A percentile compares a stretch with the other conserved stretches of the same genome.
These are phyloP conservation scores for Hyposmocoma kahamanoa DNA, from an alignment of 1,140 invertebrate genomes.

Conservation along the genomic window DNA sequence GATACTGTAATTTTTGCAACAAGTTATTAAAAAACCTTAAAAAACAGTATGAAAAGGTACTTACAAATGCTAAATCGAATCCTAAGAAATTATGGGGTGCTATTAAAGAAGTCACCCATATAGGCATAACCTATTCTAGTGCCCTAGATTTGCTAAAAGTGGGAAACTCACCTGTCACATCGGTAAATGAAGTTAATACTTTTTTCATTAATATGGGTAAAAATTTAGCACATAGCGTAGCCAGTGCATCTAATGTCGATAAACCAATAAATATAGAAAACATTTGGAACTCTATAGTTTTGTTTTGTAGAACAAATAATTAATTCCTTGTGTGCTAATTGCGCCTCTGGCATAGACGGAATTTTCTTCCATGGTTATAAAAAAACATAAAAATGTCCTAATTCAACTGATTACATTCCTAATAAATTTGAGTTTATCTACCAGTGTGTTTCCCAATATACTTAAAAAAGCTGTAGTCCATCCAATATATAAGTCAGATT, in stretches of 20 bases:
- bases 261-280: background rate
- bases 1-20: background rate
- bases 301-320: background rate
- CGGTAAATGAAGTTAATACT: background rate
- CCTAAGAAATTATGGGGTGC: background rate
- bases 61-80: background rate
- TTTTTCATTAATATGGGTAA: background rate
- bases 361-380: background rate
- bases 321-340: background rate
- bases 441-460: too few relatives aligned
- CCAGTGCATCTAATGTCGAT: background rate
- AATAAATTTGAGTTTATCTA: background rate
- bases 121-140: background rate
- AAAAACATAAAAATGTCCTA: constrained; percentile 8
- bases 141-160: background rate
- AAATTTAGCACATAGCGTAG: background rate
- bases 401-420: too few relatives aligned
- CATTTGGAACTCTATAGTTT: background rate
- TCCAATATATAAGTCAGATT: too few relatives aligned
- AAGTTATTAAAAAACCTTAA: background rate
- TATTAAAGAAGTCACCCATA: background rate
- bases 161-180: background rate
- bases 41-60: background rate
- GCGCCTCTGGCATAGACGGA: background rate
- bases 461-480: too few relatives aligned